Evolutionary conservation across 2,888 invertebrate genomes (phyloP).

Genomic region (Drosophila paracracens): DNA sequence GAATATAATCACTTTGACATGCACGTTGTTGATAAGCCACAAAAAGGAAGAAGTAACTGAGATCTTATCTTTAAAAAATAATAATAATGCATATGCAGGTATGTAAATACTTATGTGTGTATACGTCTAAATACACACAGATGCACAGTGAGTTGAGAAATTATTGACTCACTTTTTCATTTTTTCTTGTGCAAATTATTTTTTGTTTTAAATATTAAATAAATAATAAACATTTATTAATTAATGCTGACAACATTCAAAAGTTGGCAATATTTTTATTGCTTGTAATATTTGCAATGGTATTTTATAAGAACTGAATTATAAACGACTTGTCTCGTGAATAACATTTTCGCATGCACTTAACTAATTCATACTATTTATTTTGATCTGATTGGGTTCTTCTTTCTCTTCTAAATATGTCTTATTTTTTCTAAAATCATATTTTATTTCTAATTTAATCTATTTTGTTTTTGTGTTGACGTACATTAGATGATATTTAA

Average conservation of each 20-base stretch:
- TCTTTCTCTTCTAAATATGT: background rate
- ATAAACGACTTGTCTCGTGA: background rate
- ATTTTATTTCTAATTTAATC: background rate
- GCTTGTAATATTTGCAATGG: background rate
- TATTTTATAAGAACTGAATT: background rate
- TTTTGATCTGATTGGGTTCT: background rate
- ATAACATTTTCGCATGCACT: background rate
- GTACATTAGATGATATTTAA: background rate
- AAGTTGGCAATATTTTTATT: background rate
- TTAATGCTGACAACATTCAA: background rate
- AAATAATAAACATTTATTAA: background rate
- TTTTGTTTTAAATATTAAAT: background rate
- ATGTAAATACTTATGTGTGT: background rate
- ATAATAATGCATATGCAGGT: background rate
- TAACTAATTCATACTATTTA: background rate
- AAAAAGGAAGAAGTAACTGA: slow-evolving; percentile 12
- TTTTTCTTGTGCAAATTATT: background rate
- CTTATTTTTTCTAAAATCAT: background rate
- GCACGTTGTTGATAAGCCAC: slow-evolving; percentile 39
- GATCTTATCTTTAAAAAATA: slow-evolving; percentile 40
- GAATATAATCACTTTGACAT: slow-evolving; percentile 39
- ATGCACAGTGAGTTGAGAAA: background rate
- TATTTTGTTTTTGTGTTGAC: background rate
- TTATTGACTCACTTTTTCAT: background rate
- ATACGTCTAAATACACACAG: background rate